phyloP scores from a whole-genome alignment of 2,113 vertebrate genomes.

The Australoheros scitulus region DNA sequence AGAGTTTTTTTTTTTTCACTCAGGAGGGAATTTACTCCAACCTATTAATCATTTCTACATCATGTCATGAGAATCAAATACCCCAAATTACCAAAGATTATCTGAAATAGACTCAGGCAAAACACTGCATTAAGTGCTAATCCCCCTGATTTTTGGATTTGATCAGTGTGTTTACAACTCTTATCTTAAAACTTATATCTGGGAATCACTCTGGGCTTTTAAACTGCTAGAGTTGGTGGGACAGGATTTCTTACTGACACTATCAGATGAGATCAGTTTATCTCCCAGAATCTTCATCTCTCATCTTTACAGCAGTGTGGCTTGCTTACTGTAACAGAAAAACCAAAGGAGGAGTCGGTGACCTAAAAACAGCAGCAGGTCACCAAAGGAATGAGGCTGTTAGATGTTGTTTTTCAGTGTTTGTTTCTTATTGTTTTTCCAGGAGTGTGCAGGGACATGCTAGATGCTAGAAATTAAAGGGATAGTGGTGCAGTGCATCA shows the following conservation, averaged over 20 bases:
- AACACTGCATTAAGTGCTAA: slow-evolving; percentile 57
- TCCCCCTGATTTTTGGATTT: slow-evolving; percentile 53
- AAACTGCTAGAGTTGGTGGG: slow-evolving; percentile 23
- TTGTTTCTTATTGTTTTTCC: neutral
- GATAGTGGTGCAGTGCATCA: neutral
- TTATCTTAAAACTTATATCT: slow-evolving; percentile 48
- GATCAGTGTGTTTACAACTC: slow-evolving; percentile 49
- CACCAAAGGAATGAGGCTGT: neutral
- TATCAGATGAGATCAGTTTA: slow-evolving; percentile 50
- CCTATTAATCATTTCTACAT: slow-evolving; percentile 37
- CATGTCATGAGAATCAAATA: slow-evolving; percentile 24
- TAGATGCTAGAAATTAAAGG: neutral
- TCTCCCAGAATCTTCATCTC: slow-evolving; percentile 16
- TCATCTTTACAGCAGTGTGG: neutral
- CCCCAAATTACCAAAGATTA: slow-evolving; percentile 31
- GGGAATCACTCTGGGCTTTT: slow-evolving; percentile 27
- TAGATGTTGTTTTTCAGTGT: neutral
- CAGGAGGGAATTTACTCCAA: slow-evolving; percentile 7
- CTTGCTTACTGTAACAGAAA: neutral
- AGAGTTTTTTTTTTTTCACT: slow-evolving; percentile 5
- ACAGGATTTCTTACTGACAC: slow-evolving; percentile 7
- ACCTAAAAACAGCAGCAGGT: slow-evolving; percentile 38
- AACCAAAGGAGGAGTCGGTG: slow-evolving; percentile 20
- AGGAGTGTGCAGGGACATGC: neutral
- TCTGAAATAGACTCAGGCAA: slow-evolving; percentile 46